Evolutionary conservation across 2,797 vertebrate species (phyloP).

Genomic region (Bovichtus diacanthus): DNA sequence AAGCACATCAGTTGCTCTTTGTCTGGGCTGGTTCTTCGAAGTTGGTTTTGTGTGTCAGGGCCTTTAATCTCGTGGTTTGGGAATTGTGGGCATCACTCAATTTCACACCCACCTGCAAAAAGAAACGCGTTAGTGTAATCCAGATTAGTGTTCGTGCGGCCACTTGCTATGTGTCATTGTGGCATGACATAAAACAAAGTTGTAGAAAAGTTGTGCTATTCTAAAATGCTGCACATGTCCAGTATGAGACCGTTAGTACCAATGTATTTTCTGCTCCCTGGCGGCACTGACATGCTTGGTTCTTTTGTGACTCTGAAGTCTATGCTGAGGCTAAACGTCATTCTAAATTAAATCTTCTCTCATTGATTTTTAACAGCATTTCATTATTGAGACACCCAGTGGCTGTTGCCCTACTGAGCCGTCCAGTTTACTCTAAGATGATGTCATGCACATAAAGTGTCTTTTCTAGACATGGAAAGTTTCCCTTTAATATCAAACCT

Average conservation of each 20-base stretch:
- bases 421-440: background rate
- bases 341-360: slow-evolving; percentile 16
- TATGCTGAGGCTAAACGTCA: slow-evolving; percentile 4
- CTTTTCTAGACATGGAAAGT: background rate
- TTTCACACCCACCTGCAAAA: slow-evolving; percentile 67
- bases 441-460: background rate
- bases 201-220: slow-evolving; percentile 6
- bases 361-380: background rate
- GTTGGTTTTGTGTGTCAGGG: slow-evolving; percentile 36
- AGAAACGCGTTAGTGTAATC: slow-evolving; percentile 64
- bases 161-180: slow-evolving; percentile 38
- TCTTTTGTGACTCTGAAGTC: background rate
- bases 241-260: background rate
- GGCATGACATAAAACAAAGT: slow-evolving; percentile 24
- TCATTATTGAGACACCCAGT: background rate
- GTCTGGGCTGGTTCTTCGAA: slow-evolving; percentile 24
- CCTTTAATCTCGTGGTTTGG: slow-evolving; percentile 57
- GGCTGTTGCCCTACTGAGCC: background rate
- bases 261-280: background rate
- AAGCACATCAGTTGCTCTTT: slow-evolving; percentile 27
- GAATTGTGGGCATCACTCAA: slow-evolving; percentile 56
- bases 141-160: slow-evolving; percentile 57
- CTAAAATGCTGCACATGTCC: background rate
- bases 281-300: background rate
- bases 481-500: background rate